Evolutionary conservation across 2,888 invertebrate species (phyloP).

Genomic region (Phyto melanocephala): DNA sequence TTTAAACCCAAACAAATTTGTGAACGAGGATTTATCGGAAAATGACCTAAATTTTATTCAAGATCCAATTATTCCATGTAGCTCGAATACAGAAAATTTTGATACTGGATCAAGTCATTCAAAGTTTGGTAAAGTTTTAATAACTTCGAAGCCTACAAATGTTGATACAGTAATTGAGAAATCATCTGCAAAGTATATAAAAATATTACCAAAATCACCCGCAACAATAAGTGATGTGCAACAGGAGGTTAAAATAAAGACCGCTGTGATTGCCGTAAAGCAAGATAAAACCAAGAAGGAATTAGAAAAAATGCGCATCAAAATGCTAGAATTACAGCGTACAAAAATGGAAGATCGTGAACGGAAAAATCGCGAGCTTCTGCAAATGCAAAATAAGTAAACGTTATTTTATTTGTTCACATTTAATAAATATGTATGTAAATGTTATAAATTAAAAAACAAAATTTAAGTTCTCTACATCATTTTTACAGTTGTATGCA

Average conservation of each 20-base stretch:
- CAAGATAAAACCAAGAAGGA: conserved; percentile 4
- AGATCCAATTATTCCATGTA: background rate
- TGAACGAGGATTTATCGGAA: background rate
- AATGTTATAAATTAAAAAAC: too few species aligned
- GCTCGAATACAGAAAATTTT: background rate
- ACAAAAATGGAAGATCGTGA: conserved; percentile 67
- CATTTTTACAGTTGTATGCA: too few species aligned
- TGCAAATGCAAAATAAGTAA: background rate
- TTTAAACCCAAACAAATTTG: background rate
- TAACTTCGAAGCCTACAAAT: background rate
- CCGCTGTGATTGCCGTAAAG: background rate
- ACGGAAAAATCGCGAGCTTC: conserved; percentile 48
- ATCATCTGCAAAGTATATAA: background rate
- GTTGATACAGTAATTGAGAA: background rate
- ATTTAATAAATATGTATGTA: too few species aligned
- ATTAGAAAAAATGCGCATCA: conserved; percentile 55
- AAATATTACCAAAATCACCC: background rate
- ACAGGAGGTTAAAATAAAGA: background rate
- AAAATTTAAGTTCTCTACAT: too few species aligned
- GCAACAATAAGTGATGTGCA: background rate
- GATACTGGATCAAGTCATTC: background rate
- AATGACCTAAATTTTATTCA: background rate
- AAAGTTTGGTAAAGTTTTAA: background rate
- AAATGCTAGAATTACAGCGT: conserved; percentile 65
- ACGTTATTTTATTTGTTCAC: background rate